Evolutionary conservation across 2,888 invertebrate genomes (phyloP).

Genomic region (Sinodicranocentrus sp.): DNA sequence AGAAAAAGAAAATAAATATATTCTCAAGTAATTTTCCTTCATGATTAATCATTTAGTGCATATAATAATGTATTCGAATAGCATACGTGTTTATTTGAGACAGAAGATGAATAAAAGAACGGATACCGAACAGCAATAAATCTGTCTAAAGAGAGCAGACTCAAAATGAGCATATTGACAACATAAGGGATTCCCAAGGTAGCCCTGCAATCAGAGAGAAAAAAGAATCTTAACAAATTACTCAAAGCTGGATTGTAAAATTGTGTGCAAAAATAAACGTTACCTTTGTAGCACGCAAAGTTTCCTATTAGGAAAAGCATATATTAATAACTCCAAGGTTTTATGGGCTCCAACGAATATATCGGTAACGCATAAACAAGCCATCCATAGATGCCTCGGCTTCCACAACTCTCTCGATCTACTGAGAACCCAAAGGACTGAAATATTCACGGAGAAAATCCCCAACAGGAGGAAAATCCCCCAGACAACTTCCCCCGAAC

Average conservation of each 20-base stretch:
- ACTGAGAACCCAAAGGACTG: slow-evolving; percentile 75
- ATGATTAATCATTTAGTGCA: background rate
- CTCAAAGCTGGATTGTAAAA: too few species aligned
- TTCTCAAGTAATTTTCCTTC: too few species aligned
- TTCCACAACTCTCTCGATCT: slow-evolving; percentile 76
- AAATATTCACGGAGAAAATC: slow-evolving; percentile 73
- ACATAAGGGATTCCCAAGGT: slow-evolving; percentile 75
- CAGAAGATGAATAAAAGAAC: slow-evolving; percentile 75
- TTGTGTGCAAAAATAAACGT: too few species aligned
- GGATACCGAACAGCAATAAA: slow-evolving; percentile 76
- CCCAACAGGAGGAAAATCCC: slow-evolving; percentile 73
- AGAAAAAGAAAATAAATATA: slow-evolving; percentile 7
- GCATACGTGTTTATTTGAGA: slow-evolving; percentile 75
- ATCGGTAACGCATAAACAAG: slow-evolving; percentile 76
- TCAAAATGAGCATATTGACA: slow-evolving; percentile 75
- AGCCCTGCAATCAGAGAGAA: slow-evolving; percentile 37
- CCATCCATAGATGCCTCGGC: slow-evolving; percentile 77
- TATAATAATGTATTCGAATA: background rate
- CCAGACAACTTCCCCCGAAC: slow-evolving; percentile 72
- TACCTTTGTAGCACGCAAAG: slow-evolving; percentile 68
- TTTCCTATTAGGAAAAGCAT: slow-evolving; percentile 63
- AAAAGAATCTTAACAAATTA: too few species aligned
- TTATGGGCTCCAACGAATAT: slow-evolving; percentile 76
- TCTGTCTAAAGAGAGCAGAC: slow-evolving; percentile 75
- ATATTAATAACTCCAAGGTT: slow-evolving; percentile 72